phyloP scores from a whole-genome alignment of 2,888 invertebrate genomes.

The Lasioglossum morio region DNA sequence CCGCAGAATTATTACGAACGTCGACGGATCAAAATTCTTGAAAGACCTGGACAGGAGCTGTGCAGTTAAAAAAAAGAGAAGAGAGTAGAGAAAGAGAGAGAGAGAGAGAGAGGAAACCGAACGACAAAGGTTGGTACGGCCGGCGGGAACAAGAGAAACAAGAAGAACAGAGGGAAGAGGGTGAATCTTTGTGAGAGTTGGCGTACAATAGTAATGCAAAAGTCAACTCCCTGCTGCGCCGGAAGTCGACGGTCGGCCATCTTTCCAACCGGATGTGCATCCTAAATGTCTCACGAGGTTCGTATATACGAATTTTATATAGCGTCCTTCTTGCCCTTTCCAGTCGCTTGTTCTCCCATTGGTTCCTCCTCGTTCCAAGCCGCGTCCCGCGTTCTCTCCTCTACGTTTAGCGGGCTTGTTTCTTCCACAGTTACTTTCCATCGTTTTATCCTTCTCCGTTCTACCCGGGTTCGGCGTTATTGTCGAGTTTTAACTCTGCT shows the following conservation, averaged over 20 bases:
- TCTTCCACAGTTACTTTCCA: conserved; percentile 29
- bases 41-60: conserved; percentile 28
- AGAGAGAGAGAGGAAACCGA: not conserved
- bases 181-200: conserved; percentile 71
- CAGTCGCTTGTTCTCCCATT: conserved; percentile 35
- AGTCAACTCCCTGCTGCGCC: conserved; percentile 74
- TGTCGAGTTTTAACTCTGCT: conserved; percentile 43
- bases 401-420: conserved; percentile 22
- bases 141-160: conserved; percentile 40
- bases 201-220: conserved; percentile 75
- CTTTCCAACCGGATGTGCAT: conserved; percentile 81
- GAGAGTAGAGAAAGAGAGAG: not conserved
- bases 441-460: conserved; percentile 40
- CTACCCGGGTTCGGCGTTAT: conserved; percentile 45
- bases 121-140: conserved; percentile 31
- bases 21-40: conserved; percentile 9
- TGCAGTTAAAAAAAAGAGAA: not conserved
- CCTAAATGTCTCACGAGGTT: conserved; percentile 81
- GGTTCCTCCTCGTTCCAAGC: conserved; percentile 17
- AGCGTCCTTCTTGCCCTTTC: conserved; percentile 40
- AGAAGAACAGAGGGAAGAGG: conserved; percentile 45
- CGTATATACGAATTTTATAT: conserved; percentile 74
- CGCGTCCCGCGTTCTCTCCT: not conserved
- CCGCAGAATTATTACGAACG: conserved; percentile 31
- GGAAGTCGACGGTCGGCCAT: conserved; percentile 81